phyloP scores from a whole-genome alignment of 1,140 invertebrate genomes.

The Drosophila albomicans region DNA sequence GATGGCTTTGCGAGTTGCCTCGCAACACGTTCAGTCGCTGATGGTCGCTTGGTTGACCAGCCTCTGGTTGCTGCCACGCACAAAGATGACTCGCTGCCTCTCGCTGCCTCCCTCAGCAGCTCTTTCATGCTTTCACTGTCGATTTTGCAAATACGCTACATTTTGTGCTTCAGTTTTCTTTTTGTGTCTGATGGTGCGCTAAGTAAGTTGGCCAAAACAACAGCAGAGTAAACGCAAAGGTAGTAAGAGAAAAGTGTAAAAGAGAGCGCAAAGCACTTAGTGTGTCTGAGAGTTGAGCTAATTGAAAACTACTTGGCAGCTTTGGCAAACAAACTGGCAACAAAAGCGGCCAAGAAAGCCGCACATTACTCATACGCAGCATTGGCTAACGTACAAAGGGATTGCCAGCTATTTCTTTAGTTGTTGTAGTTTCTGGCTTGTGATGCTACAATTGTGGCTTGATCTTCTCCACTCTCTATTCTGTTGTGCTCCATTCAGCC shows the following conservation, averaged over 20 bases:
- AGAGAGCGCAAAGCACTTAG: constrained; percentile 45
- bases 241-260: not conserved
- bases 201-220: constrained; percentile 37
- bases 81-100: not conserved
- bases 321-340: constrained; percentile 29
- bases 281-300: constrained; percentile 51
- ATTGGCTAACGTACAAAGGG: constrained; percentile 50
- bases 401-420: constrained; percentile 7
- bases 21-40: not conserved
- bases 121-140: not conserved
- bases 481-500: not conserved
- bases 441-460: constrained; percentile 45
- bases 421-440: constrained; percentile 8
- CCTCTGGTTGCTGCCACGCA: not conserved
- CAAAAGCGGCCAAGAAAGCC: constrained; percentile 59
- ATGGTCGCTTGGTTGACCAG: constrained; percentile 13
- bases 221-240: constrained; percentile 16
- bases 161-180: constrained; percentile 18
- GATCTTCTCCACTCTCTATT: constrained; percentile 26
- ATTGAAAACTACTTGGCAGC: constrained; percentile 75
- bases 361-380: constrained; percentile 78
- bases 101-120: not conserved
- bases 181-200: constrained; percentile 6
- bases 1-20: constrained; percentile 18
- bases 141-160: not conserved